These are phyloP conservation scores for Nymphicus hollandicus DNA, from an alignment of 2,113 vertebrate genomes.

Conservation along the genomic window DNA sequence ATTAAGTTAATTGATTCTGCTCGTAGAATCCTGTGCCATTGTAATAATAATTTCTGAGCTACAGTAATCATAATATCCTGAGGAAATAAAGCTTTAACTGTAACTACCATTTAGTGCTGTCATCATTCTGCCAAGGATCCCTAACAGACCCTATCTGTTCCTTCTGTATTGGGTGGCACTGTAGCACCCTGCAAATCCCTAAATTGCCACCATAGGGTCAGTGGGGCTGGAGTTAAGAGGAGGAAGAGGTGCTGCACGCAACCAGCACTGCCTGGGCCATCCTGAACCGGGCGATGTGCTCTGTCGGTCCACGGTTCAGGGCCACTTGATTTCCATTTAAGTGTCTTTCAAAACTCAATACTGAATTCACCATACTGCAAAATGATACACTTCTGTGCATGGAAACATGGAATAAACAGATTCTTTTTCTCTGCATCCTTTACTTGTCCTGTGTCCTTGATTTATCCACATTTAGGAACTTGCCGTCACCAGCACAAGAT, in stretches of 20 bases:
- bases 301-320: neutral
- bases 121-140: neutral
- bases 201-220: fast-evolving
- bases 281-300: fast-evolving
- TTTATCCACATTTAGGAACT: neutral
- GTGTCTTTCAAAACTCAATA: neutral
- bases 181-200: neutral
- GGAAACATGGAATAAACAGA: neutral
- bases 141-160: neutral
- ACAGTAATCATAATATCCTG: neutral
- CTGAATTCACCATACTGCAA: neutral
- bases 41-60: neutral
- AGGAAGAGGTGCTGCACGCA: neutral
- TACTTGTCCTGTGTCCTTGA: neutral
- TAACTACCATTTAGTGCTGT: neutral
- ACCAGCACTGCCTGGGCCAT: neutral
- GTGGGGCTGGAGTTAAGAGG: neutral
- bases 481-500: neutral
- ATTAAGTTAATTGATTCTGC: neutral
- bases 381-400: neutral
- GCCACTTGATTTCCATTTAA: neutral
- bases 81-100: neutral
- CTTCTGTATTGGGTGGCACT: neutral
- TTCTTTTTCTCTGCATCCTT: neutral
- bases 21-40: neutral